Evolutionary conservation across 1,140 invertebrate genomes (phyloP).

Genomic region (Berghia stephanieae): DNA sequence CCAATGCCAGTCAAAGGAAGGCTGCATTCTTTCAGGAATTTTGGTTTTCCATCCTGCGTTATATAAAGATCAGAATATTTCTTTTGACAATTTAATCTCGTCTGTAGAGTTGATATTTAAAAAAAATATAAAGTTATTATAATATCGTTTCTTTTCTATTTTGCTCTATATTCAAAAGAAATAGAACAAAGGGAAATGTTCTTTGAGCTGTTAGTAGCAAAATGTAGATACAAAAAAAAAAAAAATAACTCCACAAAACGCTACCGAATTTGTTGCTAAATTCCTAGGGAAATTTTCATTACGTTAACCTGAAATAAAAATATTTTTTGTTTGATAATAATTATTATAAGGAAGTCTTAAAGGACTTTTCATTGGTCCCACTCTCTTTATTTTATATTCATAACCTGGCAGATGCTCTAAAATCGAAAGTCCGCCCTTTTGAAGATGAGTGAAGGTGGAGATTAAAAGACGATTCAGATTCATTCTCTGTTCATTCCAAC

Average conservation of each 20-base stretch:
- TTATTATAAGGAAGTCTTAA: no score
- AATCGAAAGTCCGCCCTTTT: no score
- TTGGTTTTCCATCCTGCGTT: slow-evolving; percentile 81
- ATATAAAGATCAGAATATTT: no score
- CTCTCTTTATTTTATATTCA: no score
- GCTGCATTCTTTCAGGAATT: slow-evolving; percentile 88
- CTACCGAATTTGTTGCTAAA: no score
- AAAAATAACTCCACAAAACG: no score
- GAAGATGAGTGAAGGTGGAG: no score
- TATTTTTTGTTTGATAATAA: no score
- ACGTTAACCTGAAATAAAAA: no score
- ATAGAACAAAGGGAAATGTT: background rate
- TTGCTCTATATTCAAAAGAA: background rate
- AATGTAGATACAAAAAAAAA: background rate
- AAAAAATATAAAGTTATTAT: background rate
- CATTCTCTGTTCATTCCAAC: background rate
- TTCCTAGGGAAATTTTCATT: no score
- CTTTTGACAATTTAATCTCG: background rate
- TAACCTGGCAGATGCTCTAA: no score
- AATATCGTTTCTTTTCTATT: background rate
- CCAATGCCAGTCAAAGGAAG: slow-evolving; percentile 92
- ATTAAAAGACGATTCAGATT: background rate
- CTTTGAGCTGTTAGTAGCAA: background rate
- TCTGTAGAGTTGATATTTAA: background rate
- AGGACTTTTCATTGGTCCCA: no score